Base-by-base conservation (phyloP, 2,797 vertebrate species). In the Natrix natrix region DNA sequence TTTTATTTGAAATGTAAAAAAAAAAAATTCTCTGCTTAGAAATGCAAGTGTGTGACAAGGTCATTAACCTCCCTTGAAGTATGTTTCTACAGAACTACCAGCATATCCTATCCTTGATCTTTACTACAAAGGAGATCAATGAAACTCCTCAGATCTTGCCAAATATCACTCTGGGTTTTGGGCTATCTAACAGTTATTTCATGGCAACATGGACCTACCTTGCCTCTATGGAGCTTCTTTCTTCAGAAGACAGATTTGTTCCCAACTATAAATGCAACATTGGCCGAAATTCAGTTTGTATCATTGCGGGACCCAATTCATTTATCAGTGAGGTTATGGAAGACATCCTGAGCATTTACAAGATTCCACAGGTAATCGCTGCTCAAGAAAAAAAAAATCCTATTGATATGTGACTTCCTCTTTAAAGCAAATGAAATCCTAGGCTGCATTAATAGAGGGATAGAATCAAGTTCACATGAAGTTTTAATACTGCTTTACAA, bases 211-310 rank as follows among this genome's bases (percentile, higher is more conserved):
- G 48, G 43, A 66, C 60, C n/a, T 87, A 61, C 6, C 59, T 63
- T 52, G 48, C 83, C 16, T 91, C 91, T 24, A 54, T 91, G 91
- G 91, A 87, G 10, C 91, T 91, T 66, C 48, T 91, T 8, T 87
- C 59, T 54, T 54, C 43, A 24, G 10, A 54, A 54, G 48, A 5
- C 48, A 66, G 59, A 17, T 87, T 87, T 12, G 8, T 87, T 28
- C 83, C 91, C 22, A 91, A 91, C n/a, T 87, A 87, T 24, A 91
- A 63, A 32, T 91, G 83, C 54, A 86, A 48, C 52, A 7, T 5
- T 20, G 28, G 63, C 59, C n/a, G 54, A 22, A 63, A 63, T 2
- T 8, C 60, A 14, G 20, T 87, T 24, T 60, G 20, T 32, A 52
- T 87, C 22, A 87, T 91, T 32, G 16, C 22, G 13, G 83, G 91